phyloP scores from a whole-genome alignment of 2,113 vertebrate genomes.

The Ophthalmolycus amberensis region DNA sequence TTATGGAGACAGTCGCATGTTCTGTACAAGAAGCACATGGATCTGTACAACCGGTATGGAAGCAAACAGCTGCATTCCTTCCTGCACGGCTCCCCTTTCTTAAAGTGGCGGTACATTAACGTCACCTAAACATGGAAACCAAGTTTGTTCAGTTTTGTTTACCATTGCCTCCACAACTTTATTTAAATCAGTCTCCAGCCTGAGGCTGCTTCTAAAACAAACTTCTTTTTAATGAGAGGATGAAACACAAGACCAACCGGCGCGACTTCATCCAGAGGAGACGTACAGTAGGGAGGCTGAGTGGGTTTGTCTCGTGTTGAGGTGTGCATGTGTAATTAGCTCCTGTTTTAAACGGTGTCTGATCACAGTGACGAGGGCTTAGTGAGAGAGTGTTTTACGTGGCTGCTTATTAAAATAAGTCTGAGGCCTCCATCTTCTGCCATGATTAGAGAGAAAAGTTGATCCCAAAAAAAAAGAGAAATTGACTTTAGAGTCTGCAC shows the following conservation, averaged over 20 bases:
- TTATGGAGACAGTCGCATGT: conserved; percentile 18
- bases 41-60: not conserved
- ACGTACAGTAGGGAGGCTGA: not conserved
- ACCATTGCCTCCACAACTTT: not conserved
- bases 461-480: not conserved
- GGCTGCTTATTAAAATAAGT: conserved; percentile 52
- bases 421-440: conserved; percentile 32
- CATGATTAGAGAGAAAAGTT: conserved; percentile 54
- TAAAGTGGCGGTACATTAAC: not conserved
- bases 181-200: conserved; percentile 11
- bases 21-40: not conserved
- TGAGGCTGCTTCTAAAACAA: conserved; percentile 20
- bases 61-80: conserved; percentile 5
- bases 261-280: conserved; percentile 33
- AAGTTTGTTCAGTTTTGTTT: conserved; percentile 24
- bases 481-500: not conserved
- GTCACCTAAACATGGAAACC: conserved; percentile 32
- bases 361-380: conserved; percentile 53
- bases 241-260: conserved; percentile 38
- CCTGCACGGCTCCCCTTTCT: not conserved
- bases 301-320: conserved; percentile 28
- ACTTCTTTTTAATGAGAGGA: conserved; percentile 30
- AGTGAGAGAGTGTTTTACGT: conserved; percentile 11
- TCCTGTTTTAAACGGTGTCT: conserved; percentile 41
- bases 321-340: conserved; percentile 48